These are phyloP conservation scores for Drosophila novamexicana DNA, from an alignment of 1,140 invertebrate genomes.

Conservation along the genomic window DNA sequence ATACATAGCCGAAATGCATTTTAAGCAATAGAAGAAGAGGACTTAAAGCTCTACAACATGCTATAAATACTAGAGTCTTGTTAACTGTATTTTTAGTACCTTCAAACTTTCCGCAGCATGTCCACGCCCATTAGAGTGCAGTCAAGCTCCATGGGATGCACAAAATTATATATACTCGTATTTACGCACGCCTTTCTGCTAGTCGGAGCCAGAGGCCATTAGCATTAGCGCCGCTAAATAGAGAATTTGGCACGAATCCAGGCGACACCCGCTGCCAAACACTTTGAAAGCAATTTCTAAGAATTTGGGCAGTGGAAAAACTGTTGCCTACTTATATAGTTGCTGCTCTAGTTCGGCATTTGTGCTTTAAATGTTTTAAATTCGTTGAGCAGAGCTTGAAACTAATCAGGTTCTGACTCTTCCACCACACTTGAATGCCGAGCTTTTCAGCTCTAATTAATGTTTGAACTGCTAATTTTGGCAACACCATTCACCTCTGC, in stretches of 20 bases:
- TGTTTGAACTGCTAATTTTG: constrained; percentile 10
- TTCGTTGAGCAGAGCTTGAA: neutral
- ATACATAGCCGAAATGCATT: too few species aligned
- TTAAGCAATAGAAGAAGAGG: too few species aligned
- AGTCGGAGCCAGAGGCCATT: constrained; percentile 62
- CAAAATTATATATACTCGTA: constrained; percentile 28
- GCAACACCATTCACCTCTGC: neutral
- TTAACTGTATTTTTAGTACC: constrained; percentile 1
- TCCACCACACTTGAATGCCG: neutral
- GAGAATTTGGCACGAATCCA: constrained; percentile 65
- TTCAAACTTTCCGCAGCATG: neutral
- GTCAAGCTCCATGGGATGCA: neutral
- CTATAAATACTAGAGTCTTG: neutral
- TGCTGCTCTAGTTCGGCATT: constrained; percentile 1
- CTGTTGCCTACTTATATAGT: constrained; percentile 25
- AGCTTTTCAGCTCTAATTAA: constrained; percentile 18
- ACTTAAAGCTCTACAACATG: too few species aligned
- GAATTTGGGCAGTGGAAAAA: constrained; percentile 3
- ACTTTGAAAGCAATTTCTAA: constrained; percentile 40
- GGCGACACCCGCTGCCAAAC: constrained; percentile 57
- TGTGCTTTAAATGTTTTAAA: constrained; percentile 18
- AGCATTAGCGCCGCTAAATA: constrained; percentile 71
- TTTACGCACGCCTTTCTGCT: constrained; percentile 34
- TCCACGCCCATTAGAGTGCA: constrained; percentile 40
- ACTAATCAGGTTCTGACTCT: constrained; percentile 1